phyloP scores from a whole-genome alignment of 2,888 invertebrate species.

The Homarus gammarus region DNA sequence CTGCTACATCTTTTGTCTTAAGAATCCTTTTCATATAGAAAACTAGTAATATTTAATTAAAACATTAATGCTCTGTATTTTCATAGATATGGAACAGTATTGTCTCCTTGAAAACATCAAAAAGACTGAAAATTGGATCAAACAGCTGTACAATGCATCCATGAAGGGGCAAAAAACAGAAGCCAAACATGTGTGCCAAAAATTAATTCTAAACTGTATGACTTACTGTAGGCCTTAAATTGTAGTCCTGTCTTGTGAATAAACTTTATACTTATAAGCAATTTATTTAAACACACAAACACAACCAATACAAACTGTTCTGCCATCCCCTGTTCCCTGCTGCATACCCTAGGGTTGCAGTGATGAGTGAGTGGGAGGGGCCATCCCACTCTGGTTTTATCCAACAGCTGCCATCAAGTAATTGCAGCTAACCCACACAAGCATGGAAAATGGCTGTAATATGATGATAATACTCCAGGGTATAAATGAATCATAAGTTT shows the following conservation, averaged over 20 bases:
- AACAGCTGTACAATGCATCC: conserved; percentile 43
- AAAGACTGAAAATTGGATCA: conserved; percentile 35
- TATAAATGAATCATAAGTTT: too few relatives aligned
- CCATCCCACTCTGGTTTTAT: too few relatives aligned
- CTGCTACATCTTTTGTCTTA: conserved; percentile 52
- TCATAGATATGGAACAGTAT: conserved; percentile 55
- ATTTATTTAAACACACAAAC: too few relatives aligned
- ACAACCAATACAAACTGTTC: too few relatives aligned
- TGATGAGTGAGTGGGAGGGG: too few relatives aligned
- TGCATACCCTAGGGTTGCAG: too few relatives aligned
- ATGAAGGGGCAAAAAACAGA: conserved; percentile 17
- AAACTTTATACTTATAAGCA: conserved; percentile 71
- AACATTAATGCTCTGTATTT: conserved; percentile 41
- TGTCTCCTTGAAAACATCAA: conserved; percentile 43
- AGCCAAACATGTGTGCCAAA: conserved; percentile 67
- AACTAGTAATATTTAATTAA: conserved; percentile 13
- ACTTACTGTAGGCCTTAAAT: conserved; percentile 72
- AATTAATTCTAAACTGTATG: conserved; percentile 53
- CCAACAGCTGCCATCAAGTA: too few relatives aligned
- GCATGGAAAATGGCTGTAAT: too few relatives aligned
- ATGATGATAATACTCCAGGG: too few relatives aligned
- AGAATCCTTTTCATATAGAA: conserved; percentile 26
- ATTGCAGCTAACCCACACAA: too few relatives aligned
- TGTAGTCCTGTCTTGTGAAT: conserved; percentile 75
- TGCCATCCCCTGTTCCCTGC: too few relatives aligned